Conservation (phyloP, 2,797 vertebrate species). For the Sebastes paucispinis region DNA sequence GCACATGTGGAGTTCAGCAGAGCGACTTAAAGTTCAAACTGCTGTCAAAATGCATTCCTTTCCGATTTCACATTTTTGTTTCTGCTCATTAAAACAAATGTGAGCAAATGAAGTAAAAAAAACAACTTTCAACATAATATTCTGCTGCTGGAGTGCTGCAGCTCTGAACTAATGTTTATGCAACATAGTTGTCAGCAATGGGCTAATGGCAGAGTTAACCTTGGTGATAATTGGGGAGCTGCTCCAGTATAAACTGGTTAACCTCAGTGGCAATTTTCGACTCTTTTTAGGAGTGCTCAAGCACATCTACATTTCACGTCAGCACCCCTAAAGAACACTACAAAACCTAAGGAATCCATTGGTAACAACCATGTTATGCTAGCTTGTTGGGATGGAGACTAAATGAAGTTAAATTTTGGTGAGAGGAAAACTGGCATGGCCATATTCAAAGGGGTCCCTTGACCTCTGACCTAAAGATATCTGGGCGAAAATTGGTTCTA, state of each 20-base stretch:
- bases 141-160: neutral
- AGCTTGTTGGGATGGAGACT: no score
- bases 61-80: slow-evolving; percentile 8
- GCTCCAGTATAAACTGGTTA: neutral
- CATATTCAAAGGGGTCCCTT: no score
- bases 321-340: no score
- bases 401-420: no score
- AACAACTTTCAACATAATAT: neutral
- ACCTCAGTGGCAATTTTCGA: neutral
- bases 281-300: no score
- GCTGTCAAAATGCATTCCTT: slow-evolving; percentile 18
- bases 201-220: slow-evolving; percentile 10
- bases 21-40: slow-evolving; percentile 37
- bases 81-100: slow-evolving; percentile 40
- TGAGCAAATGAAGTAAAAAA: neutral
- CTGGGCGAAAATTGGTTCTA: no score
- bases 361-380: no score
- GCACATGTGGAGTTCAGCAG: slow-evolving; percentile 37
- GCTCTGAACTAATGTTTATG: slow-evolving; percentile 3
- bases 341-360: no score
- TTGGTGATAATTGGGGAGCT: neutral
- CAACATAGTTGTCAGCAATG: neutral
- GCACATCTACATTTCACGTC: no score
- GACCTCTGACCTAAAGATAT: no score
- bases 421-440: no score